Conservation (phyloP, 2,888 invertebrate genomes). For the Leptura quadrifasciata region DNA sequence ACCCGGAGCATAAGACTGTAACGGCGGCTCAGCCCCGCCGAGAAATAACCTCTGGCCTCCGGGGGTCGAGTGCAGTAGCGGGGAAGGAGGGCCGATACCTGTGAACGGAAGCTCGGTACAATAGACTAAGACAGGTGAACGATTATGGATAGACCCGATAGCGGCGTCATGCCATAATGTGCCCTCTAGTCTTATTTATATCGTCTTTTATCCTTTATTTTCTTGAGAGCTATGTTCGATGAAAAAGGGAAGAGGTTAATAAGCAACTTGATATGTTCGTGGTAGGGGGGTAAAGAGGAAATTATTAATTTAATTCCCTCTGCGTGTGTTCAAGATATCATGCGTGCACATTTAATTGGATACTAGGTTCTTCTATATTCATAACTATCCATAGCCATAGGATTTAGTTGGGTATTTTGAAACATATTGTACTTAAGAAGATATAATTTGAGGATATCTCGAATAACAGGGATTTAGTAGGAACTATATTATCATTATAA, state of each 20-base stretch:
- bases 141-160: conserved; percentile 59
- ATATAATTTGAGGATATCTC: not conserved
- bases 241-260: conserved; percentile 48
- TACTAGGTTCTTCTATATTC: conserved; percentile 29
- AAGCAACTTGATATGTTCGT: conserved; percentile 37
- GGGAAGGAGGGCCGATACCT: conserved; percentile 56
- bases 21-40: conserved; percentile 57
- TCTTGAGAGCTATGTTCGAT: conserved; percentile 22
- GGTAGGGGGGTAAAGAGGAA: conserved; percentile 28
- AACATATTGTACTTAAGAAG: not conserved
- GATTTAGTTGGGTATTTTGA: not conserved
- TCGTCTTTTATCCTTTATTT: conserved; percentile 40
- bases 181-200: conserved; percentile 32
- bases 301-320: conserved; percentile 50
- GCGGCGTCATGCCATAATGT: conserved; percentile 37
- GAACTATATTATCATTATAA: no score
- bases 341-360: conserved; percentile 47
- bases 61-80: conserved; percentile 44
- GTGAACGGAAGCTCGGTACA: conserved; percentile 69
- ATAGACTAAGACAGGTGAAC: conserved; percentile 67
- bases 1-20: conserved; percentile 66
- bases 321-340: conserved; percentile 46
- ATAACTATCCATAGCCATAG: conserved; percentile 14
- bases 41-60: conserved; percentile 66
- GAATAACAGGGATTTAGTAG: not conserved